Evolutionary conservation across 2,797 vertebrate species (phyloP), one percentile per base, ranked within the genome.

Genomic region (Moxostoma hubbsi): DNA sequence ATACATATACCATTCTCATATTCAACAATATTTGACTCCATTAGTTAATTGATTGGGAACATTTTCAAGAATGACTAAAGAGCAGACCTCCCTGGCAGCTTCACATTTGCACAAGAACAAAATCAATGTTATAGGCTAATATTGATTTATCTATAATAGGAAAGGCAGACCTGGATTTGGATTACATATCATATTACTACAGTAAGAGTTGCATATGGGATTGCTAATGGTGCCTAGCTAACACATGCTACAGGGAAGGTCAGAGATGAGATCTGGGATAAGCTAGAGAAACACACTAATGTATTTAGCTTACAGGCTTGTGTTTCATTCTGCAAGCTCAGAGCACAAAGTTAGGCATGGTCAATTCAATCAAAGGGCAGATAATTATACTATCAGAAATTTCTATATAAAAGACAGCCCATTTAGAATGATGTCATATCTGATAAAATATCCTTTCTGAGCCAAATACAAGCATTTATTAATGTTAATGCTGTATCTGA

Each of bases 121-220:
- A 82, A 82, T 82, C 80, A 75, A 73, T 82, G 81, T 83, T 83
- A 81, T 73, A 68, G 65, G 43, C 81, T 50, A 61, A 65, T 80
- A 86, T 86, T 73, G 85, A 86, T 85, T 86, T 80, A 61, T 82
- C 82, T 83, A 86, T 86, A 85, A 85, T 83, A 86, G 71, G 81
- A 72, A 78, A 82, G 62, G 66, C 73, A 73, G 80, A 66, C 67
- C 77, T 58, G 73, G 58, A 76, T 72, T 80, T 75, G 73, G 79
- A 85, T 85, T 82, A 80, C 61, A 66, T 81, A 82, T 86, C 80
- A 80, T 85, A 82, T 83, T 83, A 82, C 75, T 64, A 80, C 79
- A 80, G 80, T 83, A 81, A 86, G 83, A 85, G 79, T 80, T 62
- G 82, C 77, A 77, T 72, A 72, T 82, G 83, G 77, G 81, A 80